phyloP scores from a whole-genome alignment of 2,888 invertebrate species.

The Galeopsomyia nigrocyanea region DNA sequence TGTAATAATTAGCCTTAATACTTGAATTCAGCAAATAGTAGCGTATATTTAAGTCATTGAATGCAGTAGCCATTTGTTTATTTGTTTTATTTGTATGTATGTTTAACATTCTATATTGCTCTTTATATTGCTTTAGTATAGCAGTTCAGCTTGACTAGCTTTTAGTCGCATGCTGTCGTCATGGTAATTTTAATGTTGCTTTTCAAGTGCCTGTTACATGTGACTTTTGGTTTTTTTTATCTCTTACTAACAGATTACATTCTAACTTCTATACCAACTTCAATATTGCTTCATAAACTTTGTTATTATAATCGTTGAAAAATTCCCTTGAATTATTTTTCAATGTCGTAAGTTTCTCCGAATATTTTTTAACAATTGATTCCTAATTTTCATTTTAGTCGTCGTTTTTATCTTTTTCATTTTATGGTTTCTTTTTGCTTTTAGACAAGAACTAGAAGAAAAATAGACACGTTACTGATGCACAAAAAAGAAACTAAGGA shows the following conservation, averaged over 20 bases:
- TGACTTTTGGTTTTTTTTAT: not conserved
- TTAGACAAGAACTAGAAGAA: too few relatives aligned
- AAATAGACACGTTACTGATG: too few relatives aligned
- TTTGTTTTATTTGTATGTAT: slow-evolving; percentile 41
- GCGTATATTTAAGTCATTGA: slow-evolving; percentile 15
- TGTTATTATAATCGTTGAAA: slow-evolving; percentile 40
- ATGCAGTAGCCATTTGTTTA: slow-evolving; percentile 22
- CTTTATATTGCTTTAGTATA: slow-evolving; percentile 67
- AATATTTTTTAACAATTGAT: too few relatives aligned
- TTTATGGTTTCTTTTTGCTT: too few relatives aligned
- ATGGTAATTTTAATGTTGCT: slow-evolving; percentile 43
- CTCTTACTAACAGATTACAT: not conserved
- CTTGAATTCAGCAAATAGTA: slow-evolving; percentile 20
- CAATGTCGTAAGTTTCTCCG: too few relatives aligned
- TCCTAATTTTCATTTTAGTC: too few relatives aligned
- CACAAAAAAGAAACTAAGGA: too few relatives aligned
- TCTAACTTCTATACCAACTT: too few relatives aligned
- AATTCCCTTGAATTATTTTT: too few relatives aligned
- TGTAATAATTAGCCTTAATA: slow-evolving; percentile 29
- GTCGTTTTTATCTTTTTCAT: too few relatives aligned
- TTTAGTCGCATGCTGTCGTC: slow-evolving; percentile 61
- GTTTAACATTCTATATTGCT: slow-evolving; percentile 63
- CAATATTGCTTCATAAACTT: slow-evolving; percentile 17
- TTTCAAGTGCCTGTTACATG: too few relatives aligned
- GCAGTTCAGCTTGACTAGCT: slow-evolving; percentile 63